Base-by-base conservation (phyloP, 2,888 invertebrate species). In the Archips xylosteana region DNA sequence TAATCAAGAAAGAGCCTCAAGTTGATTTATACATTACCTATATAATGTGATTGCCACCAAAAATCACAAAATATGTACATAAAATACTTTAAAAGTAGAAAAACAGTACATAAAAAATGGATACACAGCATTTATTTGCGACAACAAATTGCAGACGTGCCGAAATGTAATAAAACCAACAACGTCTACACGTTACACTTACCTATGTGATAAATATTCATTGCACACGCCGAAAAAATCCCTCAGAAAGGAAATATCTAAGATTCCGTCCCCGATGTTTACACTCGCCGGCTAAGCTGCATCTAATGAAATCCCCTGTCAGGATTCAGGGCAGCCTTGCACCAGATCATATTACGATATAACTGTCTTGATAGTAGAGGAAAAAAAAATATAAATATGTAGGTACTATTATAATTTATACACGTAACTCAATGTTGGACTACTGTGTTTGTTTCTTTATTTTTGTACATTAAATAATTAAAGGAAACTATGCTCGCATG, bases 251-350 rank as follows among this genome's bases (percentile, higher is more conserved):
- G 89, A 89, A 90, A 92, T 90, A 92, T 91, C 89, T 83, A 81
- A 86, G 90, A 89, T 88, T 91, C 87, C 84, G 87, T 89, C 92
- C 92, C 92, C 88, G 83, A 89, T 94, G 92, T 94, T 94, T 94
- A 89, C 90, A 87, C 83, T 86, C 85, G 87, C 87, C 87, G 88
- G 91, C 88, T 94, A 94, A 94, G 94, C 94, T 94, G 93, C 93
- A 93, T 92, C 94, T 94, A 94, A 94, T 94, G 94, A 94, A 94
- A 93, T 92, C 92, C 90, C 89, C 91, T 92, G 93, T 92, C 92
- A 91, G 88, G 85, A 88, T 89, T 92, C 92, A 91, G 88, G 85
- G 87, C 89, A 90, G 87, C 85, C 90, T 86, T 93, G 92, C 92
- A 92, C 88, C 86, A 79, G 83, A 84, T 87, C 82, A 78, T 87